A percentile compares a stretch with the other conserved stretches of the same genome.
Conservation (phyloP, 2,113 vertebrate species). For the Lepus americanus region DNA sequence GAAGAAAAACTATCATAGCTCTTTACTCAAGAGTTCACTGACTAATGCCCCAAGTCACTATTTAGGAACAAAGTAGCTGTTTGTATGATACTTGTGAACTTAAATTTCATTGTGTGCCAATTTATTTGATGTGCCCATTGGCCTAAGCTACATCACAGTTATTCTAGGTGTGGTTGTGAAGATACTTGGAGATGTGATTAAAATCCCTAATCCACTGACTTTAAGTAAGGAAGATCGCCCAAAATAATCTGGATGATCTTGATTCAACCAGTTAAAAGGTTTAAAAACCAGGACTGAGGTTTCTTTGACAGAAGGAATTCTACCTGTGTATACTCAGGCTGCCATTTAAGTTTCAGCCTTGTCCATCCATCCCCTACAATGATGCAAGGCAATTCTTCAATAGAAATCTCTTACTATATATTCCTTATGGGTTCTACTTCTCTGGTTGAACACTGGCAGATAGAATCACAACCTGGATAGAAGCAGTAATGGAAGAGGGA, state of each 20-base stretch:
- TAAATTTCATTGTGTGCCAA: not conserved
- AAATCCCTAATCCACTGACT: not conserved
- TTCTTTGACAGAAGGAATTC: not conserved
- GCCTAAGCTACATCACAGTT: not conserved
- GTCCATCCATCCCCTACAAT: no score
- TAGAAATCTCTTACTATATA: not conserved
- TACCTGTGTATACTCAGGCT: not conserved
- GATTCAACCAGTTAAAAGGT: not conserved
- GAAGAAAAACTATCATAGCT: not conserved
- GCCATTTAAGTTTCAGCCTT: not conserved
- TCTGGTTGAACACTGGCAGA: not conserved
- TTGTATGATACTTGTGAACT: not conserved
- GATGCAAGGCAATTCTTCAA: not conserved
- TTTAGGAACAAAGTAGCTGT: not conserved
- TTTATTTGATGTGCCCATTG: not conserved
- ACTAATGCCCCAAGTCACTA: not conserved
- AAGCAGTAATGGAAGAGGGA: not conserved
- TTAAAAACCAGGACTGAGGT: not conserved
- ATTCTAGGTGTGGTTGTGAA: not conserved
- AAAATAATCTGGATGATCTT: not conserved
- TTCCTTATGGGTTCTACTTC: not conserved
- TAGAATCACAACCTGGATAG: not conserved
- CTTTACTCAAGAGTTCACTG: not conserved
- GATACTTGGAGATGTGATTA: not conserved
- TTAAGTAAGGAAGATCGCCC: not conserved